These are phyloP conservation scores for Callocephalon fimbriatum DNA, from an alignment of 2,113 vertebrate species.

Conservation along the genomic window DNA sequence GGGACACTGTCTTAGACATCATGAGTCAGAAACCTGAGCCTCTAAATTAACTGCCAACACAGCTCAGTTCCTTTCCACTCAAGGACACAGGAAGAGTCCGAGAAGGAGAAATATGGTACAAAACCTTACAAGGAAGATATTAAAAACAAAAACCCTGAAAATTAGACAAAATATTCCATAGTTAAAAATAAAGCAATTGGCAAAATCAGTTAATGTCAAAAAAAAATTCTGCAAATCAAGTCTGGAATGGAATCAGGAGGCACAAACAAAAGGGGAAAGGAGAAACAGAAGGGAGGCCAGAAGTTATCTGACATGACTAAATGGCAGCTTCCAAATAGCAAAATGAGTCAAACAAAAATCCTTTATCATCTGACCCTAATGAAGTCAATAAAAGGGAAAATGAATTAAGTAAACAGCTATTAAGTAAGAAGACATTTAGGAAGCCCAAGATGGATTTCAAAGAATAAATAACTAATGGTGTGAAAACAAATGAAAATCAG, in stretches of 20 bases:
- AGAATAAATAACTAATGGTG: not conserved
- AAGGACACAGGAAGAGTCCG: accelerated
- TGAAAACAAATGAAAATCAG: slow-evolving; percentile 27
- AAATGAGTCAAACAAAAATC: slow-evolving; percentile 12
- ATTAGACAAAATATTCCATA: not conserved
- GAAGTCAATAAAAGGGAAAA: not conserved
- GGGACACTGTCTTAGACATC: not conserved
- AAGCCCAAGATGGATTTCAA: not conserved
- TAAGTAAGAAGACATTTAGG: slow-evolving; percentile 21
- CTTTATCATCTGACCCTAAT: not conserved
- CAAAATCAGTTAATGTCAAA: not conserved
- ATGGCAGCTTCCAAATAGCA: not conserved
- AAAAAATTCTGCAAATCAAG: not conserved
- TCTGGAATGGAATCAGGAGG: not conserved
- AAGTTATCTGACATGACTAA: slow-evolving; percentile 17
- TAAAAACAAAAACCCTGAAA: not conserved
- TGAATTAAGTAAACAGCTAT: not conserved
- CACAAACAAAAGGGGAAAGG: not conserved
- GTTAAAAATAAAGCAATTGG: not conserved
- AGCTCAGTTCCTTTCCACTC: not conserved
- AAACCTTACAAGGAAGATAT: not conserved
- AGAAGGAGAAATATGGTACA: not conserved
- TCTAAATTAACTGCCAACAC: not conserved
- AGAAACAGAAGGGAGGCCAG: slow-evolving; percentile 7
- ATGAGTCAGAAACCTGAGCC: not conserved